Evolutionary conservation across 1,140 invertebrate genomes (phyloP).

Genomic region (Mycetomoellerius zeteki): DNA sequence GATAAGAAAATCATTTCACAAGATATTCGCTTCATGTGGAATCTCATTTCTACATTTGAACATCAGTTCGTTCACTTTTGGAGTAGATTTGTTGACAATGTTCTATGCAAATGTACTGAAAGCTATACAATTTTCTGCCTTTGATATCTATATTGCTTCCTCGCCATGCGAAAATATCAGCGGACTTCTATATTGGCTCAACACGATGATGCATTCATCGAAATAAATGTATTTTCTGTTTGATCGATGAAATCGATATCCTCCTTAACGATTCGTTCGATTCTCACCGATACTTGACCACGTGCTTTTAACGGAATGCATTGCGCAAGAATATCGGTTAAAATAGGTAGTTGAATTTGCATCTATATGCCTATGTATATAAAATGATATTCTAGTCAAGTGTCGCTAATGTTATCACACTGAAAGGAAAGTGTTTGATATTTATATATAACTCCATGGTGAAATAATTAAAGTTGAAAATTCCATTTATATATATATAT

Average conservation of each 20-base stretch:
- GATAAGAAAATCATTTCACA: constrained; percentile 1
- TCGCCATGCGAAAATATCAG: background rate
- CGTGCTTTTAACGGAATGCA: background rate
- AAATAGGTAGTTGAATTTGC: constrained; percentile 47
- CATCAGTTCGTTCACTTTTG: background rate
- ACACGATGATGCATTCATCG: background rate
- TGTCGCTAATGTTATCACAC: no score
- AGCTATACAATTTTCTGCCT: background rate
- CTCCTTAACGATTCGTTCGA: background rate
- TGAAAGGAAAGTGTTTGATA: no score
- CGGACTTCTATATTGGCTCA: background rate
- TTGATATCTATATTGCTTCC: background rate
- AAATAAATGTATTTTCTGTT: constrained; percentile 25
- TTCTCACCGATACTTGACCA: constrained; percentile 32
- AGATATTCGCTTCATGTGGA: background rate
- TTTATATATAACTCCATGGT: no score
- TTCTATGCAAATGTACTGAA: background rate
- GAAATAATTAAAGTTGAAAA: no score
- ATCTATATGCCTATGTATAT: constrained; percentile 17
- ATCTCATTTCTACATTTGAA: background rate
- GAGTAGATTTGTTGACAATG: background rate
- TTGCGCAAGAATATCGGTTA: background rate
- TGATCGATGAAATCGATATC: constrained; percentile 30
- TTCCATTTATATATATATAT: no score
- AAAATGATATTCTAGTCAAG: constrained; percentile 7